These are phyloP conservation scores for Drosophila subpulchrella DNA, from an alignment of 1,140 invertebrate genomes.

Conservation along the genomic window DNA sequence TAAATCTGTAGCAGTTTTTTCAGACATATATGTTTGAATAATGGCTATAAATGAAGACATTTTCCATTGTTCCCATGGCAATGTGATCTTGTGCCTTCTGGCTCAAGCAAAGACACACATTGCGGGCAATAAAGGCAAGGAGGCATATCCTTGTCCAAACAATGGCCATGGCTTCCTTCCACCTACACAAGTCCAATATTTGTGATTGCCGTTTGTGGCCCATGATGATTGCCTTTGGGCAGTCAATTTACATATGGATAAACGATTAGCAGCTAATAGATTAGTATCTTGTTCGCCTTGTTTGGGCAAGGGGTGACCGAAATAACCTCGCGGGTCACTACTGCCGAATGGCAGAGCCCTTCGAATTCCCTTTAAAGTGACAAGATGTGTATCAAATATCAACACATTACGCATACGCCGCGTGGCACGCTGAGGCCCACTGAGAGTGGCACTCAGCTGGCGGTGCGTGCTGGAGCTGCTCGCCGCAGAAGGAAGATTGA, in stretches of 20 bases:
- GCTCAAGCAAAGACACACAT: conserved; percentile 3
- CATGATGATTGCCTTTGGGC: conserved; percentile 51
- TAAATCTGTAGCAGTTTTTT: too few relatives aligned
- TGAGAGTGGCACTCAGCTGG: conserved; percentile 58
- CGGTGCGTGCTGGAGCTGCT: conserved; percentile 55
- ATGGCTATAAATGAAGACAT: too few relatives aligned
- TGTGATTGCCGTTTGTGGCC: conserved; percentile 45
- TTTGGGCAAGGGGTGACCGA: conserved; percentile 4
- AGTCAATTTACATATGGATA: conserved; percentile 73
- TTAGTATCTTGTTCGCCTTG: conserved; percentile 67
- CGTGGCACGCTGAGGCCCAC: conserved; percentile 15
- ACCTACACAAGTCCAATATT: conserved; percentile 65
- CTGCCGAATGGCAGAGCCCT: background rate
- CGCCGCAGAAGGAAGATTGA: conserved; percentile 71
- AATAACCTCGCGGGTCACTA: conserved; percentile 22
- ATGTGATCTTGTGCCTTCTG: background rate
- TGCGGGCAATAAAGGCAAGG: conserved; percentile 8
- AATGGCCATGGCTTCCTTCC: conserved; percentile 19
- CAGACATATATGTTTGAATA: too few relatives aligned
- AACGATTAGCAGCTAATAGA: conserved; percentile 80
- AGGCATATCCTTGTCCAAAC: conserved; percentile 25
- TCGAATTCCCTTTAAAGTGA: conserved; percentile 36
- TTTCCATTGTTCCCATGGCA: background rate
- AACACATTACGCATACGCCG: conserved; percentile 56
- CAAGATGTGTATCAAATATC: conserved; percentile 58